Evolutionary conservation across 2,888 invertebrate genomes (phyloP).

Genomic region (Acleris sparsana): DNA sequence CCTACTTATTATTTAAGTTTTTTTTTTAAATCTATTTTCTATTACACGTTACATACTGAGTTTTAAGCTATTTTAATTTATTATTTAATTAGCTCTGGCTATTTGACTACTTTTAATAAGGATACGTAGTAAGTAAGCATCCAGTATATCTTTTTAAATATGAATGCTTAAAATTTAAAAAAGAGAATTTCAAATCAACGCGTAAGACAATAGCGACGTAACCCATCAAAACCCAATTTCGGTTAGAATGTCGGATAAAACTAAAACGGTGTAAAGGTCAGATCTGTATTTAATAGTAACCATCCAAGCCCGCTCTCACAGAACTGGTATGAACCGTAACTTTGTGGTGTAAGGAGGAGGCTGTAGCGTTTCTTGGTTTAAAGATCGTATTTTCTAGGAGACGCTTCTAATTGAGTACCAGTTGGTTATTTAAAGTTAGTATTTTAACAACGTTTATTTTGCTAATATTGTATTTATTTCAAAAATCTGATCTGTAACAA

Average conservation of each 20-base stretch:
- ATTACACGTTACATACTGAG: neutral
- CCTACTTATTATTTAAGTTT: too few relatives aligned
- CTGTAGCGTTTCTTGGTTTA: slow-evolving; percentile 14
- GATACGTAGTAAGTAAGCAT: too few relatives aligned
- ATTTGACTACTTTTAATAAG: too few relatives aligned
- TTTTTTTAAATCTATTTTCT: neutral
- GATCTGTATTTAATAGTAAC: slow-evolving; percentile 45
- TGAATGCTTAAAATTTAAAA: neutral
- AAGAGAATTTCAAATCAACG: slow-evolving; percentile 12
- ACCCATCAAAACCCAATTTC: slow-evolving; percentile 30
- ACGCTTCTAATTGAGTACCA: too few relatives aligned
- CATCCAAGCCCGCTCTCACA: slow-evolving; percentile 45
- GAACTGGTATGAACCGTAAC: slow-evolving; percentile 47
- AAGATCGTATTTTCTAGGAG: too few relatives aligned
- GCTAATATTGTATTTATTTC: too few relatives aligned
- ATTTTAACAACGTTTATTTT: too few relatives aligned
- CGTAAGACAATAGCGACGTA: slow-evolving; percentile 21
- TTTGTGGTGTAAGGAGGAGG: slow-evolving; percentile 34
- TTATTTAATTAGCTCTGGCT: too few relatives aligned
- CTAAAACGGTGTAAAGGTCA: slow-evolving; percentile 41
- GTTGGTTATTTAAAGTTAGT: too few relatives aligned
- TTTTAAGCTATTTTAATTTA: too few relatives aligned
- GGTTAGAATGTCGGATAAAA: slow-evolving; percentile 21
- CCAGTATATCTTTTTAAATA: too few relatives aligned
- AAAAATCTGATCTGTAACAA: too few relatives aligned